Conservation (phyloP, 2,888 invertebrate genomes). For the Druceiella hillmani region DNA sequence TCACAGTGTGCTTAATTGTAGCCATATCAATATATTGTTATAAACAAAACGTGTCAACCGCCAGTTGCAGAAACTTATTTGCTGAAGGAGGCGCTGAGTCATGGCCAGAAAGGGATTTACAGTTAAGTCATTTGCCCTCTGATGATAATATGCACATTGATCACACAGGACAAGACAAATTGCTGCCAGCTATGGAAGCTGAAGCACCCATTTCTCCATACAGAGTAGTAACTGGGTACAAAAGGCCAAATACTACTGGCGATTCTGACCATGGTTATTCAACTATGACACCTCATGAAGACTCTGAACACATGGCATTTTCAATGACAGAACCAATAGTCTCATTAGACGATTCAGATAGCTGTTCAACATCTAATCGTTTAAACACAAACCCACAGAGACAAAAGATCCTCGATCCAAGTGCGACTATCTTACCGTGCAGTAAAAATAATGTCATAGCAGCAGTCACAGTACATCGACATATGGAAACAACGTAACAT, state of each 20-base stretch:
- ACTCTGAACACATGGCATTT: constrained; percentile 77
- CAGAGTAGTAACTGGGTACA: constrained; percentile 75
- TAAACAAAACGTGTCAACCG: constrained; percentile 56
- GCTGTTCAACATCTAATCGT: constrained; percentile 31
- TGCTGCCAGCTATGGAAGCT: constrained; percentile 54
- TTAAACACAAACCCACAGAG: constrained; percentile 39
- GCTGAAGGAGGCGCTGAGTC: constrained; percentile 47
- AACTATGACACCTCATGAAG: constrained; percentile 89
- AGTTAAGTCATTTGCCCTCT: constrained; percentile 68
- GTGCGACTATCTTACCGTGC: constrained; percentile 48
- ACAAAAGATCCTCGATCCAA: constrained; percentile 39
- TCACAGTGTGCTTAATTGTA: constrained; percentile 74
- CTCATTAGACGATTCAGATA: constrained; percentile 45
- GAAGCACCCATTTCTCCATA: constrained; percentile 81
- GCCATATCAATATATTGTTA: constrained; percentile 83
- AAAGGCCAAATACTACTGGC: constrained; percentile 67
- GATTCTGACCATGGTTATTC: constrained; percentile 95
- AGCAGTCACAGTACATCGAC: constrained; percentile 84
- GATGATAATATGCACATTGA: constrained; percentile 62
- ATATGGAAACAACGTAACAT: constrained; percentile 72
- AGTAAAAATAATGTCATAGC: constrained; percentile 63
- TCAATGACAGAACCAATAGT: constrained; percentile 62
- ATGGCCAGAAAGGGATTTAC: constrained; percentile 55
- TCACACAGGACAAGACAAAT: constrained; percentile 59
- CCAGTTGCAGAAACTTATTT: constrained; percentile 48